Conservation (phyloP, 2,113 vertebrate species). For the Lagopus muta region DNA sequence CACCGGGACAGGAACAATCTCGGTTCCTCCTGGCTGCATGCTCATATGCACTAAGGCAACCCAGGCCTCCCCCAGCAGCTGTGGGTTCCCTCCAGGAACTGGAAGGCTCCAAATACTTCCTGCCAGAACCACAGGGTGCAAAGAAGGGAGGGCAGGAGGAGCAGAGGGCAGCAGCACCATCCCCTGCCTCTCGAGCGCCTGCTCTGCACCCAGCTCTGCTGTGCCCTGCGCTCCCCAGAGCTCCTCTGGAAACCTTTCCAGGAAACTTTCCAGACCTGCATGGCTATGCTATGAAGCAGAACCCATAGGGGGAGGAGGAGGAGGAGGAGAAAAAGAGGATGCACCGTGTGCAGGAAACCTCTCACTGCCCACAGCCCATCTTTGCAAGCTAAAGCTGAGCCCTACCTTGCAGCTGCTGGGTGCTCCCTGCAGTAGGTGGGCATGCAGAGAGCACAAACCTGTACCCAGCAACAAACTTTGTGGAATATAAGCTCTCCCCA, state of each 20-base stretch:
- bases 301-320: not conserved
- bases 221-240: not conserved
- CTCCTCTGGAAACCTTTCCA: not conserved
- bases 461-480: not conserved
- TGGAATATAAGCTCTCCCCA: not conserved
- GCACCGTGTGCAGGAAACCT: not conserved
- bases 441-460: not conserved
- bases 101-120: slow-evolving; percentile 9
- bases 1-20: rapidly evolving
- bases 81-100: not conserved
- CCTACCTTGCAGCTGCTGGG: slow-evolving; percentile 36
- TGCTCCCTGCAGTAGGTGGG: not conserved
- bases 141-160: not conserved
- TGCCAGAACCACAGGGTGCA: not conserved
- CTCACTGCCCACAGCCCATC: not conserved
- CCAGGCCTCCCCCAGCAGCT: rapidly evolving
- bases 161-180: no score
- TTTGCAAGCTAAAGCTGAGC: not conserved
- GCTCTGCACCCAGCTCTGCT: not conserved
- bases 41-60: not conserved
- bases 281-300: not conserved
- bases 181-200: not conserved
- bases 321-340: not conserved
- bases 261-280: not conserved
- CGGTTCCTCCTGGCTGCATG: not conserved